Evolutionary conservation across 2,113 vertebrate species (phyloP).

Genomic region (Noturus placidus): DNA sequence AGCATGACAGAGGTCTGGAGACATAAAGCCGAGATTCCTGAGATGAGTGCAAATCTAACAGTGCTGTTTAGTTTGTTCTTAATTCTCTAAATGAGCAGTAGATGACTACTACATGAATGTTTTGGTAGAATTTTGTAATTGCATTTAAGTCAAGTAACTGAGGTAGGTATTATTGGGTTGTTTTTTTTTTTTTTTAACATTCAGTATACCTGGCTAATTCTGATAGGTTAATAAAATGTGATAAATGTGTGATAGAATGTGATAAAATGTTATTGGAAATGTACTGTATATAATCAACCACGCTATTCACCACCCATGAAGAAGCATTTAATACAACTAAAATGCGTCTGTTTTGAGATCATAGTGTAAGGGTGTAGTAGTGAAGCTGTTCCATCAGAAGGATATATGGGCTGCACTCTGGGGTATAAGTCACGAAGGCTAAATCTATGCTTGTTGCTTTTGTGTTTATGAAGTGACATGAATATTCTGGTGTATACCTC

Average conservation of each 20-base stretch:
- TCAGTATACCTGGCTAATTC: neutral
- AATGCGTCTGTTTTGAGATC: neutral
- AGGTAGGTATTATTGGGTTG: neutral
- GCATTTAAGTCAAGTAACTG: neutral
- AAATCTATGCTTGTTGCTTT: neutral
- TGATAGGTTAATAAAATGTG: neutral
- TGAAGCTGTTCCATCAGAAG: neutral
- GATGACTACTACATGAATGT: too few species aligned
- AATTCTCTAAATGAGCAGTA: neutral
- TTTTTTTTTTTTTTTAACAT: neutral
- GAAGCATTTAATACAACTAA: neutral
- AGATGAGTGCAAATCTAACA: too few species aligned
- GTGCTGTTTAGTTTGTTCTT: neutral
- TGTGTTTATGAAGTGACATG: neutral
- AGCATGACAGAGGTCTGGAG: too few species aligned
- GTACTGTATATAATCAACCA: neutral
- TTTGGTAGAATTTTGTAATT: neutral
- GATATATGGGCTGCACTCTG: neutral
- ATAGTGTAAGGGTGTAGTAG: neutral
- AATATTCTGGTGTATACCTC: neutral
- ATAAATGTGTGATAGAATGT: neutral
- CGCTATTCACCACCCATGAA: neutral
- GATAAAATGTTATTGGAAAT: neutral
- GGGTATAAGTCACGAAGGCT: neutral
- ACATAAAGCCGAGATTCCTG: too few species aligned